Evolutionary conservation across 2,113 vertebrate species (phyloP).

Genomic region (Crotalus viridis): DNA sequence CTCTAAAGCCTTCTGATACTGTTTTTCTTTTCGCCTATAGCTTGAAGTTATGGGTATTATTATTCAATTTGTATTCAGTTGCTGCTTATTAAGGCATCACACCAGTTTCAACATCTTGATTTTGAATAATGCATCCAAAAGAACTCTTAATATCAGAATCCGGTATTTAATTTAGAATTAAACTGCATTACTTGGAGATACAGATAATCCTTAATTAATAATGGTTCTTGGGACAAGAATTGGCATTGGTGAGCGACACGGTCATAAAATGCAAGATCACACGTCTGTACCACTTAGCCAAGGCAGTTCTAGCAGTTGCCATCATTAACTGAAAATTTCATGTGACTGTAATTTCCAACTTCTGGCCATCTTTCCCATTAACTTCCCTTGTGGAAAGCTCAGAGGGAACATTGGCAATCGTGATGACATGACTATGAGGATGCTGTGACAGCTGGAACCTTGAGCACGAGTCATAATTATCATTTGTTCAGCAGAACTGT

Average conservation of each 20-base stretch:
- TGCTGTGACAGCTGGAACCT: background rate
- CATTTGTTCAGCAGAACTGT: background rate
- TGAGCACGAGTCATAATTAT: background rate
- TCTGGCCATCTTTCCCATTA: background rate
- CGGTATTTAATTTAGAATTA: background rate
- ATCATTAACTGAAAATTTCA: background rate
- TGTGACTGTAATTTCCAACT: background rate
- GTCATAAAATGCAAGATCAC: background rate
- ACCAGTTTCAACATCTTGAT: background rate
- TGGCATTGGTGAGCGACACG: background rate
- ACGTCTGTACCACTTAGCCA: background rate
- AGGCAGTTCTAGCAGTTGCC: background rate
- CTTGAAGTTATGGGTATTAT: background rate
- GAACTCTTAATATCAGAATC: background rate
- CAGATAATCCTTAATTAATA: background rate
- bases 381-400: background rate
- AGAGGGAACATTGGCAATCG: background rate
- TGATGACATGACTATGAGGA: background rate
- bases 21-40: background rate
- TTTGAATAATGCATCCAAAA: background rate
- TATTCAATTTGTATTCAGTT: background rate
- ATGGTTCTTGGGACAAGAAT: background rate
- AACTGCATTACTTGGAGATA: background rate
- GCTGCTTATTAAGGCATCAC: background rate
- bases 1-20: background rate